Evolutionary conservation across 2,888 invertebrate genomes (phyloP).

Genomic region (Pristionchus entomophagus): DNA sequence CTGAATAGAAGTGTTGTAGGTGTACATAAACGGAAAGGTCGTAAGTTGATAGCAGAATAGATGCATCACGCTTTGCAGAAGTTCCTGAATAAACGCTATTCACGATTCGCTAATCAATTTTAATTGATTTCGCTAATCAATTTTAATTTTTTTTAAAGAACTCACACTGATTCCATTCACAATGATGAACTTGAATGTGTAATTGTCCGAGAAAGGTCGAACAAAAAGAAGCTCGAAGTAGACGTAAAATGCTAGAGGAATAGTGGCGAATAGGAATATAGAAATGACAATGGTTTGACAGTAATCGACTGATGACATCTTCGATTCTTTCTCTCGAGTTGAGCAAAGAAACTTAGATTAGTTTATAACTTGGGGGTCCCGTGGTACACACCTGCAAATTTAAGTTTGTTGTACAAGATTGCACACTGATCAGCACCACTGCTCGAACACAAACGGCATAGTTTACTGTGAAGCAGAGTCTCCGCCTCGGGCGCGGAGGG

Average conservation of each 20-base stretch:
- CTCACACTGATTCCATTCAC: not conserved
- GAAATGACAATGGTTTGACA: not conserved
- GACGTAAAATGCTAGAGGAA: not conserved
- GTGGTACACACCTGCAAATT: too few species aligned
- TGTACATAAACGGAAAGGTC: not conserved
- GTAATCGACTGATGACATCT: too few species aligned
- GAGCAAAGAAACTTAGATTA: too few species aligned
- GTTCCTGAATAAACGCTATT: not conserved
- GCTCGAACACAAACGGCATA: too few species aligned
- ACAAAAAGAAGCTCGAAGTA: not conserved
- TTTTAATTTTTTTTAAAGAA: too few species aligned
- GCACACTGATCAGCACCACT: too few species aligned
- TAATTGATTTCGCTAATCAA: too few species aligned
- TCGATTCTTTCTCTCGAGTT: too few species aligned
- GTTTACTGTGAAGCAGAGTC: too few species aligned
- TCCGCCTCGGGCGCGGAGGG: too few species aligned
- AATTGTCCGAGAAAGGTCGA: not conserved
- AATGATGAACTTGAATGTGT: slow-evolving; percentile 15
- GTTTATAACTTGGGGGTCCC: too few species aligned
- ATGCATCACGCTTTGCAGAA: not conserved
- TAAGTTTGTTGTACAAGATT: too few species aligned
- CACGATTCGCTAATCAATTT: not conserved
- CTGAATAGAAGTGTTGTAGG: not conserved
- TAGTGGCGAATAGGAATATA: not conserved
- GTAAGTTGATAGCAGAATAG: not conserved